A percentile compares a stretch with the other conserved stretches of the same genome.
These are phyloP conservation scores for Cranoglanis bouderius DNA, from an alignment of 2,113 vertebrate genomes.

Conservation along the genomic window DNA sequence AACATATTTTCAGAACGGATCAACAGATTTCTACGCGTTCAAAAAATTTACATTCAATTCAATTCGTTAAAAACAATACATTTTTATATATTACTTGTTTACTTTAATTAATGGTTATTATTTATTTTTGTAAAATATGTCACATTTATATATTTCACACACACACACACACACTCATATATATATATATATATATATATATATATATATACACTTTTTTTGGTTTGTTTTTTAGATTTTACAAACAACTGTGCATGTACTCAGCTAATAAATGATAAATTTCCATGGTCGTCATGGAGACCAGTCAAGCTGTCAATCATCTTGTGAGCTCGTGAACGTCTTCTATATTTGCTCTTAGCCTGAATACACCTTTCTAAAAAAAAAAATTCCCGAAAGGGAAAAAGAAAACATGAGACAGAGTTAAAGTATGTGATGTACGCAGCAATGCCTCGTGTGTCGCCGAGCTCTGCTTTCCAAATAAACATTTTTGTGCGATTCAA, in stretches of 20 bases:
- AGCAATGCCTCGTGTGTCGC: not conserved
- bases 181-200: too few species aligned
- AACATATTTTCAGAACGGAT: too few species aligned
- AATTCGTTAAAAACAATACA: too few species aligned
- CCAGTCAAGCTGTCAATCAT: not conserved
- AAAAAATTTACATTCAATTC: too few species aligned
- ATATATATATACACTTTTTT: too few species aligned
- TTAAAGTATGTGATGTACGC: not conserved
- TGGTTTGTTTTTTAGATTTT: too few species aligned
- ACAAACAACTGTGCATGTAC: not conserved
- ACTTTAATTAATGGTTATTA: too few species aligned
- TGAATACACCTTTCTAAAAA: not conserved
- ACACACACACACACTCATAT: too few species aligned
- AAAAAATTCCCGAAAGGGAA: not conserved
- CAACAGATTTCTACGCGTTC: too few species aligned
- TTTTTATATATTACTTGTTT: too few species aligned
- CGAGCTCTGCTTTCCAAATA: not conserved
- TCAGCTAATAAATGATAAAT: not conserved
- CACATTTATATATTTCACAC: too few species aligned
- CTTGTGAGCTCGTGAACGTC: not conserved
- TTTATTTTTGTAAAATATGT: too few species aligned
- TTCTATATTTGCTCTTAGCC: not conserved
- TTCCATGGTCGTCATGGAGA: not conserved
- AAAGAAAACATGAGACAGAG: not conserved
- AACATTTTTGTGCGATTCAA: slow-evolving; percentile 8